Evolutionary conservation across 2,113 vertebrate species (phyloP), one percentile per base, ranked within the genome.

Genomic region (Muntiacus reevesi): DNA sequence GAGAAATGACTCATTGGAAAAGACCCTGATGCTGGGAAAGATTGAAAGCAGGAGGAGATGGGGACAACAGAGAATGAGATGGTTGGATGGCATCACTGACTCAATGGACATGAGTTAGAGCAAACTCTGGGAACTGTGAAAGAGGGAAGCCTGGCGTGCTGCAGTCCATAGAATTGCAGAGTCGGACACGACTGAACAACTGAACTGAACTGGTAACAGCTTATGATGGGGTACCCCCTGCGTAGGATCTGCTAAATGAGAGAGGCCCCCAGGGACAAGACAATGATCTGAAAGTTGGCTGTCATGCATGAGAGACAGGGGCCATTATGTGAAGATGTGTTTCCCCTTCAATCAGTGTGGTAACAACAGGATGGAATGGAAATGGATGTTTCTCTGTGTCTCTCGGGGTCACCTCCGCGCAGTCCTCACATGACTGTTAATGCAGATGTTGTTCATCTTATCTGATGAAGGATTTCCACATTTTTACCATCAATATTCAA

Each of bases 351-450:
- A 21, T 90, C 60, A 91, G 60, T 36, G 7, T 82, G 62, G 81
- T 91, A 95, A 96, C 67, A 98, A 98, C 97, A n/a, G 90, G 98
- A 2, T 8, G 92, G 74, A 78, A 67, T 91, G 96, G 98, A 98
- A 95, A 98, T 95, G 94, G 97, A 97, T 97, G 67, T 97, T 95
- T 82, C 74, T 81, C 23, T 33, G 96, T 98, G 97, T 97, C 97
- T 98, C 95, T 98, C 89, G 95, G 96, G 98, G 95, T 95, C 97
- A 97, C 97, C 96, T 96, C 94, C 97, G 97, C 82, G 88, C 57
- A 98, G 94, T 88, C 92, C 87, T 98, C 98, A 98, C 98, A 97
- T 98, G 96, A 98, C 87, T 93, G 83, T 98, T 97, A 92, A 98
- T 98, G 92, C 62, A 76, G 89, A 59, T 86, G 95, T 92, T 98